Percentiles rank a stretch among this genome's conserved stretches.
phyloP scores from a whole-genome alignment of 2,888 invertebrate genomes.

The Pristionchus maxplancki region DNA sequence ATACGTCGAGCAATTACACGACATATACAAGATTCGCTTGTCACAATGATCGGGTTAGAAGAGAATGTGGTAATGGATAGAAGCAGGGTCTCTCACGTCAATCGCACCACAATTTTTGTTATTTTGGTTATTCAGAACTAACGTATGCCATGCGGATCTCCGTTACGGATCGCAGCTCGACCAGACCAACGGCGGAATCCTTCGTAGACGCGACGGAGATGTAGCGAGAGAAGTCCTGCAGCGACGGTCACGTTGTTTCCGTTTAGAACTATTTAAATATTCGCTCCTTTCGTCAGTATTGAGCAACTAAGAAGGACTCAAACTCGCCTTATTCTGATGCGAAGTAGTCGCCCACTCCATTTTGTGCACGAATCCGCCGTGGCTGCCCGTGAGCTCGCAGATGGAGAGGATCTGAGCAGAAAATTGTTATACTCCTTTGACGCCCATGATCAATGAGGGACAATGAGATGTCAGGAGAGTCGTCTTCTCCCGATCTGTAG shows the following conservation, averaged over 20 bases:
- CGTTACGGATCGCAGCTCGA: neutral
- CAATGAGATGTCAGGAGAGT: too few species aligned
- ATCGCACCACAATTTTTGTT: too few species aligned
- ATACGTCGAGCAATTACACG: too few species aligned
- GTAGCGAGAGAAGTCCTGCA: conserved; percentile 20
- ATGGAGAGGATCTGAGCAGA: neutral
- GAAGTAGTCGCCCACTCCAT: conserved; percentile 49
- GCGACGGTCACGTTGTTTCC: neutral
- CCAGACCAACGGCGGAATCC: neutral
- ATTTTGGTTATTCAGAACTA: too few species aligned
- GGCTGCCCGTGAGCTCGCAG: neutral
- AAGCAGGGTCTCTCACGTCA: too few species aligned
- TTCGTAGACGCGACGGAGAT: conserved; percentile 17
- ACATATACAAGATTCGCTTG: too few species aligned
- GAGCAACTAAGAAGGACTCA: too few species aligned
- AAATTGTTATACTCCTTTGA: neutral
- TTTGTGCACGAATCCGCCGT: conserved; percentile 26
- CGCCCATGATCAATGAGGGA: neutral
- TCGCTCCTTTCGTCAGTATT: too few species aligned
- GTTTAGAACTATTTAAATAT: too few species aligned
- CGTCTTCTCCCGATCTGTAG: too few species aligned
- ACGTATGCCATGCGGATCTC: neutral
- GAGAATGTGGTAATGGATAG: too few species aligned
- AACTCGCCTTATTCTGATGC: neutral
- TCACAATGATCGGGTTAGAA: neutral